phyloP scores from a whole-genome alignment of 2,797 vertebrate species.

The Megalops cyprinoides region DNA sequence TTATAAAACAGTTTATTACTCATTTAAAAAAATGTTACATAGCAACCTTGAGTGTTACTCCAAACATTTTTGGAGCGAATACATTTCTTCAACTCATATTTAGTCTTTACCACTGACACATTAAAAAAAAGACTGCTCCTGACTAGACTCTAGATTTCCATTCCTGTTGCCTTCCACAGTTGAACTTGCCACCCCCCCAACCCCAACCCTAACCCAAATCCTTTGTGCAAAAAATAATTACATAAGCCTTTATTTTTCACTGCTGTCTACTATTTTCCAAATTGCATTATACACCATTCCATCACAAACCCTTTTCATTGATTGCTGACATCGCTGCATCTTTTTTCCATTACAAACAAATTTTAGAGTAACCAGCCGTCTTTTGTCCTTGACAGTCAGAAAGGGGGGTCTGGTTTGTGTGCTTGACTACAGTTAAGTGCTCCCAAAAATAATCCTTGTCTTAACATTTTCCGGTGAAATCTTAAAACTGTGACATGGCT shows the following conservation, averaged over 20 bases:
- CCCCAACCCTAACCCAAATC: constrained; percentile 43
- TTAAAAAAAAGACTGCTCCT: constrained; percentile 52
- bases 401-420: constrained; percentile 44
- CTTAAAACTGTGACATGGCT: constrained; percentile 41
- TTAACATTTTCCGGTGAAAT: constrained; percentile 27
- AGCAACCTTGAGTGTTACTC: constrained; percentile 63
- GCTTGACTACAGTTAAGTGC: constrained; percentile 56
- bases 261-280: constrained; percentile 46
- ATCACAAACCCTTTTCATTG: constrained; percentile 47
- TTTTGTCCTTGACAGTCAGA: constrained; percentile 40
- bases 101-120: constrained; percentile 52
- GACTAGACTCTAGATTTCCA: constrained; percentile 49
- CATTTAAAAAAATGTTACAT: constrained; percentile 64
- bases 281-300: constrained; percentile 50
- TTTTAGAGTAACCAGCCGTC: constrained; percentile 39
- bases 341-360: constrained; percentile 20
- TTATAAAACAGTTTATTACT: constrained; percentile 68
- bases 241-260: constrained; percentile 39
- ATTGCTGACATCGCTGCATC: constrained; percentile 41
- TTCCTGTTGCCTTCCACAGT: constrained; percentile 48
- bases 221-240: constrained; percentile 60
- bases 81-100: constrained; percentile 58
- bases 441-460: constrained; percentile 39
- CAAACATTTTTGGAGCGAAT: constrained; percentile 60
- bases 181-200: neutral